These are phyloP conservation scores for Pachyseris speciosa DNA, from an alignment of 64 coral and sea anemone species.

Conservation along the genomic window DNA sequence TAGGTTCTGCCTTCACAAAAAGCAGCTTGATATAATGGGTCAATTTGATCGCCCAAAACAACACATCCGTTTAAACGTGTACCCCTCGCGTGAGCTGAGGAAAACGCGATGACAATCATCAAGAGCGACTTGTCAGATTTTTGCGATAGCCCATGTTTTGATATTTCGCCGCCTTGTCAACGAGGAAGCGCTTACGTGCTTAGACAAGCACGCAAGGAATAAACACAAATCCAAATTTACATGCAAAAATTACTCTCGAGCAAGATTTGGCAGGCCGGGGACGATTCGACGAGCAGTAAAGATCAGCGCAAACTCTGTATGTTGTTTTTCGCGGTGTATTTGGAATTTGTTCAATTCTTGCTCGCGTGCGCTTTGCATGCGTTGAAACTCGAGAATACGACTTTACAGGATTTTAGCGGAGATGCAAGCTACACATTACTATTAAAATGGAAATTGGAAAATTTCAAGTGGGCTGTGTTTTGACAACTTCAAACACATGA, in stretches of 20 bases:
- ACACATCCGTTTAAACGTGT: neutral
- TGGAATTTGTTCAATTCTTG: neutral
- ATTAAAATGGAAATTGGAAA: neutral
- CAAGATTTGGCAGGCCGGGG: neutral
- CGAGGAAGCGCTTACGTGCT: neutral
- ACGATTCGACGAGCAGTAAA: neutral
- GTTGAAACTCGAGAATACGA: conserved; percentile 22
- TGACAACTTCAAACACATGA: neutral
- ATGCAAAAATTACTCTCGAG: neutral
- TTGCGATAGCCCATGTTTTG: conserved; percentile 31
- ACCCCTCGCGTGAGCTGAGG: neutral
- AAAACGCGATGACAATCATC: conserved; percentile 18
- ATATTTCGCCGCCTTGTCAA: conserved; percentile 53
- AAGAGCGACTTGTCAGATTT: neutral
- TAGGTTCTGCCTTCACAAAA: conserved; percentile 7
- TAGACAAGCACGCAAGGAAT: conserved; percentile 23
- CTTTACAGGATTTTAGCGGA: neutral
- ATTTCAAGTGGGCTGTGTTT: conserved; percentile 3
- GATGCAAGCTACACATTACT: neutral
- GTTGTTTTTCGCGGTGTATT: too few relatives aligned
- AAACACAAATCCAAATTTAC: neutral
- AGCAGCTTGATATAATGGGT: conserved; percentile 2
- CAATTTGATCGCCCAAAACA: conserved; percentile 2
- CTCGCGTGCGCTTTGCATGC: neutral
- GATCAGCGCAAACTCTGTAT: neutral